Evolutionary conservation across 2,888 invertebrate genomes (phyloP).

Genomic region (Cyaniris semiargus): DNA sequence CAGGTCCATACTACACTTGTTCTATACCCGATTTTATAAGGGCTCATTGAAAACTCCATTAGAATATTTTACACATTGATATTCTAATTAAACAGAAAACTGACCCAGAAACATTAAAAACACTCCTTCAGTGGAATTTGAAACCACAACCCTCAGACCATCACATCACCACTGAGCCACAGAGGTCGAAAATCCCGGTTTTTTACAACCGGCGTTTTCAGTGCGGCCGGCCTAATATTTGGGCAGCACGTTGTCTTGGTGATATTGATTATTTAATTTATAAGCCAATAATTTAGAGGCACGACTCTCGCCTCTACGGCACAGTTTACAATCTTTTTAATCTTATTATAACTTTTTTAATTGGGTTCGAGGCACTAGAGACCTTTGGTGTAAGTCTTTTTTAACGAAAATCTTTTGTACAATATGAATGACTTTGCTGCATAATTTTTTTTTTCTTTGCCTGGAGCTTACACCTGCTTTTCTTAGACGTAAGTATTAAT

Average conservation of each 20-base stretch:
- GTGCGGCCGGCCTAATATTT: constrained; percentile 37
- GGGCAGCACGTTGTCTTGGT: constrained; percentile 41
- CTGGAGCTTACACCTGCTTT: too few relatives aligned
- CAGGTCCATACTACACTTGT: background rate
- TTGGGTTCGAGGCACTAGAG: background rate
- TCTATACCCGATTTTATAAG: background rate
- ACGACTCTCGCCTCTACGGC: background rate
- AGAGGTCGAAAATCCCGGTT: background rate
- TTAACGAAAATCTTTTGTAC: too few relatives aligned
- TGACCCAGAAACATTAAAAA: too few relatives aligned
- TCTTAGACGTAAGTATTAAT: too few relatives aligned
- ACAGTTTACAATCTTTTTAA: background rate
- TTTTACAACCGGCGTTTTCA: background rate
- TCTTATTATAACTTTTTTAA: constrained; percentile 13
- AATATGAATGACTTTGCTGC: too few relatives aligned
- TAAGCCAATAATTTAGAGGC: constrained; percentile 27
- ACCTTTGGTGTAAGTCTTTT: too few relatives aligned
- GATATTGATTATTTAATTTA: constrained; percentile 42
- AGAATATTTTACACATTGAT: background rate
- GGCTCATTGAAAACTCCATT: background rate
- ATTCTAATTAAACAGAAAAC: too few relatives aligned
- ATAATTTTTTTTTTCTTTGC: too few relatives aligned
- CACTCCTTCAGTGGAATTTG: background rate
- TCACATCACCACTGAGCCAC: background rate
- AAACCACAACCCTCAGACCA: background rate